Conservation (phyloP, 2,797 vertebrate species). For the Takifugu ocellatus region DNA sequence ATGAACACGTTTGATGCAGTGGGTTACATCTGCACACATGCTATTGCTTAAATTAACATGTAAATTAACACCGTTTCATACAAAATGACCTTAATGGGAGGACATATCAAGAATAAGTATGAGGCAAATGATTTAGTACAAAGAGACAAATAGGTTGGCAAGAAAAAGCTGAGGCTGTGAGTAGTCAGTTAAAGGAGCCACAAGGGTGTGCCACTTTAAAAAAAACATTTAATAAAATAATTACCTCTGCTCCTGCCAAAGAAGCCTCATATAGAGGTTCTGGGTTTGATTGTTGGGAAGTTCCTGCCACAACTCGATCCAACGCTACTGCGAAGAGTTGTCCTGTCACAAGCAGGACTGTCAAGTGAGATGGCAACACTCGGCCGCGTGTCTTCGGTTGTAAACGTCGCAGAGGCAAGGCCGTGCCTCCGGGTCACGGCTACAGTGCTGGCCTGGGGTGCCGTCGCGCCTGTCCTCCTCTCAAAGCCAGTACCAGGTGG, state of each 20-base stretch:
- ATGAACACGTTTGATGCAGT: background rate
- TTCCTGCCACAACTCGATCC: background rate
- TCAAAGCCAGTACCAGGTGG: slow-evolving; percentile 87
- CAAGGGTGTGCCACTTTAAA: too few relatives aligned
- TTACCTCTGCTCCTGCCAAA: background rate
- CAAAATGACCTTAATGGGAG: too few relatives aligned
- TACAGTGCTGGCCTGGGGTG: slow-evolving; percentile 31
- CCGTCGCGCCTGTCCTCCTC: slow-evolving; percentile 70
- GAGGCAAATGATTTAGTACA: too few relatives aligned
- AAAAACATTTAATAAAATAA: background rate
- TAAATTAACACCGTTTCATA: too few relatives aligned
- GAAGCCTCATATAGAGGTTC: background rate
- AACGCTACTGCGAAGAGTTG: slow-evolving; percentile 6
- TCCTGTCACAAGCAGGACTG: slow-evolving; percentile 3
- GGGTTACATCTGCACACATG: background rate
- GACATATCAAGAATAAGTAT: too few relatives aligned
- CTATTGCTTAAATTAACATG: background rate
- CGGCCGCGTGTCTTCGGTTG: slow-evolving; percentile 9
- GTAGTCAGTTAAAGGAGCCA: too few relatives aligned
- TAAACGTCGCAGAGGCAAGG: slow-evolving; percentile 10
- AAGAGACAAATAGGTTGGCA: too few relatives aligned
- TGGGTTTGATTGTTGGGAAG: too few relatives aligned
- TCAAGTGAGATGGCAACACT: slow-evolving; percentile 10
- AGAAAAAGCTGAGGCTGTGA: too few relatives aligned
- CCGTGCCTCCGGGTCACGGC: slow-evolving; percentile 22